phyloP scores from a whole-genome alignment of 2,797 vertebrate species.

The Myioborus miniatus region DNA sequence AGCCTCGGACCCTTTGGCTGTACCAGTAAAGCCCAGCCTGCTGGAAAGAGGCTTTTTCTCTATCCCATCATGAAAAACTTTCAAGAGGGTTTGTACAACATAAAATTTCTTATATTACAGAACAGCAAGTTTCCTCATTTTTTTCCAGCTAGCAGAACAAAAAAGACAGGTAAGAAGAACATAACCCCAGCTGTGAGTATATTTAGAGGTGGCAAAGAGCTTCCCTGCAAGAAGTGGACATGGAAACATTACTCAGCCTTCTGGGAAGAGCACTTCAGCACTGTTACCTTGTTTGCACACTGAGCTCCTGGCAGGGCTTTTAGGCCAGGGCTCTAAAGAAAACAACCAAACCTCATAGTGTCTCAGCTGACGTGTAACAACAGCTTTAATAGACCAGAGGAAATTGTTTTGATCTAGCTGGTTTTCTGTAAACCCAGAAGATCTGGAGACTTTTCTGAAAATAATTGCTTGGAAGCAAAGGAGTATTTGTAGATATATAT shows the following conservation, averaged over 20 bases:
- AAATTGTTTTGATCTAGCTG: neutral
- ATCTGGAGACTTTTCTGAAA: neutral
- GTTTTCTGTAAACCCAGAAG: neutral
- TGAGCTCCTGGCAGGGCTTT: neutral
- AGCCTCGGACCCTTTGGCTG: neutral
- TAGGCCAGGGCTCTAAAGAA: neutral
- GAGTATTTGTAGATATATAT: neutral
- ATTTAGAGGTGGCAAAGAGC: neutral
- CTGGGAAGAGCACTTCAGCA: neutral
- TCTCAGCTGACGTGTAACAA: neutral
- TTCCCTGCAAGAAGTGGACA: neutral
- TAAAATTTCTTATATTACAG: neutral
- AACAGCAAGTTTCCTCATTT: neutral
- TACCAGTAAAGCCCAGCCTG: neutral
- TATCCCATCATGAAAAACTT: neutral
- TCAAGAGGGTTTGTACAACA: neutral
- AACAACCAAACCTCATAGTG: neutral
- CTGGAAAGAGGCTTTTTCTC: neutral
- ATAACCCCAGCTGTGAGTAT: neutral
- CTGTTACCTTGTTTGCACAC: neutral
- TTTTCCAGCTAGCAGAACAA: neutral
- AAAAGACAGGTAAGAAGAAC: neutral
- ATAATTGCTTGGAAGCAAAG: neutral
- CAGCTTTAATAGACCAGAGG: neutral
- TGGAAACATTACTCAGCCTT: neutral